Evolutionary conservation across 1,140 invertebrate species (phyloP), one percentile per base, ranked within the genome.

Genomic region (Eupeodes corollae): DNA sequence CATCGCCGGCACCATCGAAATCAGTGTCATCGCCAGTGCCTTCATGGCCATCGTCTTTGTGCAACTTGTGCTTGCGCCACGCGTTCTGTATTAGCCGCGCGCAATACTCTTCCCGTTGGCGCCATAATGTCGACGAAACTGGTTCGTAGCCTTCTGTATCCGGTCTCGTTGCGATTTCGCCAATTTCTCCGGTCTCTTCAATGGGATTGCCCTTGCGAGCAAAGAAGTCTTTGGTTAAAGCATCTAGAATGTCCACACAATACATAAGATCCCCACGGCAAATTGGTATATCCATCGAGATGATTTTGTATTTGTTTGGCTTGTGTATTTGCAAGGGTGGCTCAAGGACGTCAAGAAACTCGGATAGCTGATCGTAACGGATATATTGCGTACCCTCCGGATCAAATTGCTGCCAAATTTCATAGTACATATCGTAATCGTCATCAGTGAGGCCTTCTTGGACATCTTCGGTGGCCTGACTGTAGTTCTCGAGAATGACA

Each of bases 391-490:
- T 95, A 42, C 94, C 94, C 61, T 97, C 89, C 0, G 94, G 93
- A 73, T 98, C 95, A 71, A 92, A 98, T 59, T 92, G 85, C 68
- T 97, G 92, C 95, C 95, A 98, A 55, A 97, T 95, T 73, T 98
- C 94, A 68, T 98, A 98, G 73, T 96, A 98, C 91, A 98, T 96
- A 68, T 98, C 95, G 73, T 98, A 98, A 69, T 98, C 94, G 71
- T 98, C 94, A 67, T 96, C 92, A 30, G 94, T 98, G 38, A 98
- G 76, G 59, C 94, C 93, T 71, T 98, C 93, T 67, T 98, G 93
- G 38, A 98, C 95, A 70, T 98, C 95, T 73, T 98, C 94, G 37
- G 93, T 97, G 31, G 94, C 94, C 73, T 91, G 87, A 47, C 90
- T 95, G 73, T 98, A 98, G 72, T 98, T 98, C 73, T 98, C 94